A percentile compares a stretch with the other conserved stretches of the same genome.
phyloP scores from a whole-genome alignment of 2,797 vertebrate genomes.

The Cercopithecus neglectus region DNA sequence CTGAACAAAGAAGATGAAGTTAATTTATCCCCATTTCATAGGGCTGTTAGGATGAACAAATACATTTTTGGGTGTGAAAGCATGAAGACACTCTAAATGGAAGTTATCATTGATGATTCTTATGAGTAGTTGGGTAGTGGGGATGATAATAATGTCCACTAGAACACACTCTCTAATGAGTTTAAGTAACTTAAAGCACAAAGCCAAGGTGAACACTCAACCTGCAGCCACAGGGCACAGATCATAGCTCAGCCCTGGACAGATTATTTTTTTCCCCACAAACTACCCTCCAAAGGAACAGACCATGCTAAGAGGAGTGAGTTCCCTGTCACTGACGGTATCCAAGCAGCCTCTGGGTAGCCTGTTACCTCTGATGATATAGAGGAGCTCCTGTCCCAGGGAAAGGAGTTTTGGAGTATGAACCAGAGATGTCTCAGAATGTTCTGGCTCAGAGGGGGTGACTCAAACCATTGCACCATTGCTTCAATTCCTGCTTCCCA shows the following conservation, averaged over 20 bases:
- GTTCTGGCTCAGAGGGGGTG: no score
- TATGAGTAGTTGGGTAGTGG: neutral
- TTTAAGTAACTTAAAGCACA: neutral
- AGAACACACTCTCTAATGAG: neutral
- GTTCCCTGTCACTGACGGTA: neutral
- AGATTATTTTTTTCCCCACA: neutral
- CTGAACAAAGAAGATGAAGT: neutral
- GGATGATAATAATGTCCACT: accelerated
- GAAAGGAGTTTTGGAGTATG: neutral
- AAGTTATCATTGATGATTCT: neutral
- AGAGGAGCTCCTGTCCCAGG: neutral
- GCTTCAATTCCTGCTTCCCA: no score
- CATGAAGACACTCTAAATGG: no score
- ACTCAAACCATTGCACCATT: accelerated
- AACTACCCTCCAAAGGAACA: neutral
- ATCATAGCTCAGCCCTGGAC: neutral
- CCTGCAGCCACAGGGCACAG: accelerated
- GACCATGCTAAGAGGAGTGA: neutral
- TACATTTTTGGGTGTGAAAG: neutral
- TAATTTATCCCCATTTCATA: neutral
- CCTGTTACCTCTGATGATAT: neutral
- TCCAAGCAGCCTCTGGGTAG: neutral
- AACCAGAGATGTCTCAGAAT: neutral
- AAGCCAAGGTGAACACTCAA: neutral
- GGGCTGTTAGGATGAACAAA: neutral